Evolutionary conservation across 1,140 invertebrate species (phyloP).

Genomic region (Trachymyrmex septentrionalis): DNA sequence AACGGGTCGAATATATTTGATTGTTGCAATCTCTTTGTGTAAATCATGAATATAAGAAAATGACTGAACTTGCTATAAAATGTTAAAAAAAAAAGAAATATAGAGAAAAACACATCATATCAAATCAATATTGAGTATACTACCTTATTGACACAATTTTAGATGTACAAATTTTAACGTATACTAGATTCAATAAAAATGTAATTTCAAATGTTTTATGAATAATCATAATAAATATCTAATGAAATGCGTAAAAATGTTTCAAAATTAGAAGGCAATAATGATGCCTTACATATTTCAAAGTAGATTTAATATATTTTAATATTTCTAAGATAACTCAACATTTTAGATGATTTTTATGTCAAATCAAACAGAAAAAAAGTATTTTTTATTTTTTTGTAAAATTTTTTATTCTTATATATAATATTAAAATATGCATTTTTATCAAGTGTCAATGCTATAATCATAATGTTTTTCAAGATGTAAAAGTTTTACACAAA

Average conservation of each 20-base stretch:
- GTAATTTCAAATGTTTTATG: background rate
- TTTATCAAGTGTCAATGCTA: too few relatives aligned
- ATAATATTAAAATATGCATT: too few relatives aligned
- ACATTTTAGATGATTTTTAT: too few relatives aligned
- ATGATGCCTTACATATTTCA: background rate
- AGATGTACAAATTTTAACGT: background rate
- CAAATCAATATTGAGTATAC: background rate
- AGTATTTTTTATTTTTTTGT: too few relatives aligned
- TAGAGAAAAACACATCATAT: background rate
- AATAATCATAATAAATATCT: conserved; percentile 3
- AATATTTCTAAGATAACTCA: too few relatives aligned
- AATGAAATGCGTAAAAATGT: background rate
- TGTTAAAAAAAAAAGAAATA: background rate
- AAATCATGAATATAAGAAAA: conserved; percentile 17
- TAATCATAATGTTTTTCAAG: too few relatives aligned
- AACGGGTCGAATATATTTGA: conserved; percentile 35
- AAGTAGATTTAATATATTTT: background rate
- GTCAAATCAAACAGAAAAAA: too few relatives aligned
- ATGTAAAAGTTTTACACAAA: too few relatives aligned
- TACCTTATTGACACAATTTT: background rate
- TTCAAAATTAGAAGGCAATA: background rate
- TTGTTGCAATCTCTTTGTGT: conserved; percentile 46
- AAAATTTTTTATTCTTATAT: too few relatives aligned
- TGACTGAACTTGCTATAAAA: background rate
- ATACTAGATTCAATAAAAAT: background rate